Base-by-base conservation (phyloP, 1,140 invertebrate species). In the Trachymyrmex cornetzi region DNA sequence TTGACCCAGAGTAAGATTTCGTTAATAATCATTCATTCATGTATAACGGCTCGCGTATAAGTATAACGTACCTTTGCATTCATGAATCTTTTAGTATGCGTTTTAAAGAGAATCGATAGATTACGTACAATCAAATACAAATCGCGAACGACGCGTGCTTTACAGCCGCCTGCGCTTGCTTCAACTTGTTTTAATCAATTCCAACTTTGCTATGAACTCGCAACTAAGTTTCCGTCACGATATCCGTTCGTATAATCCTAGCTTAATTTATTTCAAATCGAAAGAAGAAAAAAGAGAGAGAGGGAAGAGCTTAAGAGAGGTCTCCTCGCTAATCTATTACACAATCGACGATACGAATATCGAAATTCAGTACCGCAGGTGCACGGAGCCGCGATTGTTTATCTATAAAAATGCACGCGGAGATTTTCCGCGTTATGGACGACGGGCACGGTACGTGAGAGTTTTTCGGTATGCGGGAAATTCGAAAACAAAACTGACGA, bases 371-470 rank as follows among this genome's bases (percentile, higher is more conserved):
- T 7, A 27, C 6, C 50, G 50, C 50, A 48, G 38, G 2, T 67
- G 24, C 44, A 9, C 22, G 14, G 27, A 57, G 66, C 34, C 34
- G 14, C 24, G 30, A n/a, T 84, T 84, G 38, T 84, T 84, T 84
- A 74, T 84, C 80, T 50, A 74, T 61, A 84, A 84, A 61, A 74
- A 61, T 74, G 38, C 55, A 74, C 55, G 69, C 80, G 55, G 44
- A 22, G 55, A 61, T 75, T 82, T 74, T 61, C 80, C 67, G 57
- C 80, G 80, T 61, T 82, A 82, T 74, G 61, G 80, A 82, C 69
- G 55, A 22, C 38, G 38, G 80, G 14, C 19, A 27, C 38, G 7
- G 55, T 84, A 84, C 80, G 80, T 74, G 69, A 74, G 55, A 74
- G 38, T 84, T 84, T 84, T 84, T 84, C 38, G 75, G 19, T 27